These are phyloP conservation scores for Dromius quadrimaculatus DNA, from an alignment of 2,888 invertebrate genomes.

Conservation along the genomic window DNA sequence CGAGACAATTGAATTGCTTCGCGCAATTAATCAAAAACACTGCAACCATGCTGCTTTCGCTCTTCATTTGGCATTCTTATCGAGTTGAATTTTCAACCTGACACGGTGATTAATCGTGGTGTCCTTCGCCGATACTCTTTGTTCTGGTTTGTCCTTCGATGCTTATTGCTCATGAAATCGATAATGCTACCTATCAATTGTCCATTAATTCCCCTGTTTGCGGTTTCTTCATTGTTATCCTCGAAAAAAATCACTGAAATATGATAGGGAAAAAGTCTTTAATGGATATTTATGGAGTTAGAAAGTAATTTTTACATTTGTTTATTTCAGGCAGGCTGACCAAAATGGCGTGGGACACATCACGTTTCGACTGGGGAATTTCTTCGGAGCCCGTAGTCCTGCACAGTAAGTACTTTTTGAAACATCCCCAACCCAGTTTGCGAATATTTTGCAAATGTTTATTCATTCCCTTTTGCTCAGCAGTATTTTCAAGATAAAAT, in stretches of 20 bases:
- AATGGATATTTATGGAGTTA: too few relatives aligned
- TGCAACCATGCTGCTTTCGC: background rate
- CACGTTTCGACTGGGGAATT: slow-evolving; percentile 27
- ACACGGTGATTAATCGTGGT: slow-evolving; percentile 31
- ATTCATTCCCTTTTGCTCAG: too few relatives aligned
- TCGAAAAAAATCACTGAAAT: background rate
- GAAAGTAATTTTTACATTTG: background rate
- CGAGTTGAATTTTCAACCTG: slow-evolving; percentile 17
- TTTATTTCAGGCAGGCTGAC: slow-evolving; percentile 32
- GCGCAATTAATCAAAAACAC: slow-evolving; percentile 32
- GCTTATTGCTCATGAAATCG: slow-evolving; percentile 8
- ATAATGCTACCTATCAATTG: background rate
- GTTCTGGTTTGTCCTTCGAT: background rate
- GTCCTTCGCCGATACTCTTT: background rate
- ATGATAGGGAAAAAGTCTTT: too few relatives aligned
- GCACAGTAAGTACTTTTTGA: slow-evolving; percentile 47
- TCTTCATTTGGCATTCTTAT: slow-evolving; percentile 35
- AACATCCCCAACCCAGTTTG: too few relatives aligned
- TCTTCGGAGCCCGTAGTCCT: slow-evolving; percentile 40
- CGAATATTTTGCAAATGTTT: too few relatives aligned
- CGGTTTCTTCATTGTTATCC: background rate
- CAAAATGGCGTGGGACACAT: slow-evolving; percentile 47
- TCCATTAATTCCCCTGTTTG: too few relatives aligned
- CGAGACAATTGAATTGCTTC: slow-evolving; percentile 25
- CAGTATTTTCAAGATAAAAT: slow-evolving; percentile 4